Evolutionary conservation across 1,140 invertebrate species (phyloP), one percentile per base, ranked within the genome.

Genomic region (Leptinotarsa lineolata): DNA sequence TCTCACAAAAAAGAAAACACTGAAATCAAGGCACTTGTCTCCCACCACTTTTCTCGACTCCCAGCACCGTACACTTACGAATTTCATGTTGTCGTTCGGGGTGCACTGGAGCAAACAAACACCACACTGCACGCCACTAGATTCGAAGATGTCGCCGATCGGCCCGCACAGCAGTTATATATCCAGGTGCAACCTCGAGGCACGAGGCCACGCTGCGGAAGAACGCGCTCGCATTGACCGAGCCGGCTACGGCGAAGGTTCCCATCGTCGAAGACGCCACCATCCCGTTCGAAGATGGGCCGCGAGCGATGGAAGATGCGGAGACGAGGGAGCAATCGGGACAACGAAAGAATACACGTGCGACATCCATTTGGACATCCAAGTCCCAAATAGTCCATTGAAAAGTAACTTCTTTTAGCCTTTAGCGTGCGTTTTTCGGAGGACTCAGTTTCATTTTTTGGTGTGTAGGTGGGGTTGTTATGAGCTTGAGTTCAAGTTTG

Each of bases 191-290:
- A 80, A 76, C 79, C 79, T 80, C 79, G 79, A 77, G 72, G 72
- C 71, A 72, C 79, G 79, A 80, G 79, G 79, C 78, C 79, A 77
- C 72, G 64, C 75, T 73, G 76, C 79, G 79, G 79, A 80, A 80
- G 79, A 80, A 75, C 79, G 77, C 76, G 77, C 74, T 80, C 72
- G 67, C 77, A 80, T 80, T 80, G 77, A 80, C 77, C 77, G 77
- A 68, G 48, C 48, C 48, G 4, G 48, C 13, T 54, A 54, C 48
- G 48, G 13, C 73, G 77, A 79, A 80, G 77, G 79, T 74, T 74
- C 79, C 74, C 78, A 73, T 77, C 76, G 77, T 78, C 72, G 72
- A 46, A 46, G n/a, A 30, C 30, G 30, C 30, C 30, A 30, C 30
- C 30, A 8, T 30, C 30, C 30, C 13, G 20, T 30, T n/a, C n/a